Base-by-base conservation (phyloP, 1,140 invertebrate species). In the Acyrthosiphon pisum region DNA sequence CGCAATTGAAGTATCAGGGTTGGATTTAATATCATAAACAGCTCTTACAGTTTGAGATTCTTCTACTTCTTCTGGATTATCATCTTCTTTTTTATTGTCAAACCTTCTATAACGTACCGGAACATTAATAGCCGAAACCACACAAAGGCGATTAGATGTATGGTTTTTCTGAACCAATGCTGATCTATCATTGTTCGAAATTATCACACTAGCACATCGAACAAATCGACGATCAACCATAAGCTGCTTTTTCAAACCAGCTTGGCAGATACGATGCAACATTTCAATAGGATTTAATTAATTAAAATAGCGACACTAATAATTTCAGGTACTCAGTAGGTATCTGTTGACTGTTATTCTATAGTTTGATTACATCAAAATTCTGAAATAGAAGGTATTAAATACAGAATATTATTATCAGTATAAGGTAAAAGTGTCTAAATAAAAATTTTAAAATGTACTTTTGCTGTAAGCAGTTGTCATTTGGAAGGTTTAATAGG, bases 21-120 rank as follows among this genome's bases (percentile, higher is more conserved):
- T 88, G 4, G 92, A 93, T 8, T 86, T 86, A 20, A 88, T 37
- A 11, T 86, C 92, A n/a, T 86, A 86, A 0, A 86, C 37, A 46
- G 50, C 83, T 56, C 76, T 93, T 30, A 93, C 53, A 26, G 37
- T 93, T 26, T 93, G 81, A 41, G 81, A 93, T 41, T 56, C 84
- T 53, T 87, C 92, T 3, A 41, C 18, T 30, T 93, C 50, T 26
- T 56, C 83, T n/a, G 84, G 37, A 60, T 93, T 37, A 50, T 56
- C 83, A 44, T 86, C 50, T 2, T 93, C 50, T 88, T 93, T 76
- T 91, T 91, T 91, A 83, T 35, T 91, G 41, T 91, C 90, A 26
- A 91, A 91, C 22, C 90, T 76, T 83, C 90, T 91, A 35, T 83
- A 35, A 48, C 90, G 90, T 83, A 91, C 90, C 2, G 90, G 90